Conservation (phyloP, 2,113 vertebrate species). For the Aplodontia rufa region DNA sequence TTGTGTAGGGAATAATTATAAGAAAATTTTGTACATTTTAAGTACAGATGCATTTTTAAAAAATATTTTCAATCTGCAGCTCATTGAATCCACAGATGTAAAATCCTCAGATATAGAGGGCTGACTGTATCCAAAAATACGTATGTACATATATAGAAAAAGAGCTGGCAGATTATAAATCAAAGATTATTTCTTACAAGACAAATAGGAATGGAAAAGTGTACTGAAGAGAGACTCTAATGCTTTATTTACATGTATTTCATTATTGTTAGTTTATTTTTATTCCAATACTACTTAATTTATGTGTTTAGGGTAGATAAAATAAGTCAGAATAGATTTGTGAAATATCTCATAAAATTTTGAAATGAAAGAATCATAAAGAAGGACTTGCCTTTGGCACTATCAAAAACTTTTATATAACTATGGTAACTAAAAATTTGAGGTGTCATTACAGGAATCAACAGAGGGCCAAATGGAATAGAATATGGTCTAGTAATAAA, state of each 20-base stretch:
- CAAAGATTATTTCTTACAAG: neutral
- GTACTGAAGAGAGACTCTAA: neutral
- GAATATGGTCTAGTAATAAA: neutral
- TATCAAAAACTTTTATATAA: neutral
- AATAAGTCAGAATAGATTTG: neutral
- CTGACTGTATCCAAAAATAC: neutral
- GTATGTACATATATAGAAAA: neutral
- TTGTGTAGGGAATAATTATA: neutral
- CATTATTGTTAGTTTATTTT: neutral
- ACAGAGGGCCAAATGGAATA: neutral
- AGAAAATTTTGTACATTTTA: neutral
- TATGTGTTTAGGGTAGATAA: constrained; percentile 3
- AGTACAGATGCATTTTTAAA: neutral
- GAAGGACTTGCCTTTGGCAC: neutral
- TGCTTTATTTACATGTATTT: neutral
- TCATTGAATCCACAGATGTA: neutral
- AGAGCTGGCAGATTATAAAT: neutral
- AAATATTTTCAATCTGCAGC: neutral
- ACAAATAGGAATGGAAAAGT: neutral
- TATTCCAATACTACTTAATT: neutral
- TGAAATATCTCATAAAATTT: neutral
- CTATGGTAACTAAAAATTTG: neutral
- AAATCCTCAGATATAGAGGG: neutral
- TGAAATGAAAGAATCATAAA: neutral
- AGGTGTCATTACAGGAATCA: neutral